phyloP scores from a whole-genome alignment of 2,113 vertebrate species.

The Percina caprodes region DNA sequence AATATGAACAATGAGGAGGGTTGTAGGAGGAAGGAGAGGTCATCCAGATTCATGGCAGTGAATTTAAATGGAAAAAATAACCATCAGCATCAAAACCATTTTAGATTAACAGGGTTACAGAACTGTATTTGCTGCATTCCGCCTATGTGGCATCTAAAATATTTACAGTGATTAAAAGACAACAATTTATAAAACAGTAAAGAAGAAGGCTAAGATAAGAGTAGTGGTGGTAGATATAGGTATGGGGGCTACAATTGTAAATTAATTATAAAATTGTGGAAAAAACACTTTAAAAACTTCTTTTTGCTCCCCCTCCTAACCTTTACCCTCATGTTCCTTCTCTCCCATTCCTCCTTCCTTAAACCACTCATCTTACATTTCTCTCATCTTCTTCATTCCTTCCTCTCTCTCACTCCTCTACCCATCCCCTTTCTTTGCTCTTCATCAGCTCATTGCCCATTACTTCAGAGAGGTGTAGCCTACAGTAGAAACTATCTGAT shows the following conservation, averaged over 20 bases:
- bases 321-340: not conserved
- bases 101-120: not conserved
- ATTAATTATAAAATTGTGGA: slow-evolving; percentile 3
- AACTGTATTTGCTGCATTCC: not conserved
- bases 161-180: not conserved
- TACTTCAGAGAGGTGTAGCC: slow-evolving; percentile 68
- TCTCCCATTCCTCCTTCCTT: not conserved
- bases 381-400: slow-evolving; percentile 26
- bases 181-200: not conserved
- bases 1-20: not conserved
- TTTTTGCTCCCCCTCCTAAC: not conserved
- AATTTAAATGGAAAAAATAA: slow-evolving; percentile 9
- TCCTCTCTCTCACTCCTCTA: not conserved
- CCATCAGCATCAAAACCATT: not conserved
- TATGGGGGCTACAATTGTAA: not conserved
- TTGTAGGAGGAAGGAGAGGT: not conserved
- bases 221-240: not conserved
- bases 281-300: not conserved
- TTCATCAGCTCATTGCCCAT: slow-evolving; percentile 73
- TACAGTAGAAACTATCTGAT: slow-evolving; percentile 44
- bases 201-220: not conserved
- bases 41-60: not conserved
- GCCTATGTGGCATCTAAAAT: not conserved
- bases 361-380: slow-evolving; percentile 25
- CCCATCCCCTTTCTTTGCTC: slow-evolving; percentile 7